These are phyloP conservation scores for Pseudocheirus occidentalis DNA, from an alignment of 2,797 vertebrate genomes.

Conservation along the genomic window DNA sequence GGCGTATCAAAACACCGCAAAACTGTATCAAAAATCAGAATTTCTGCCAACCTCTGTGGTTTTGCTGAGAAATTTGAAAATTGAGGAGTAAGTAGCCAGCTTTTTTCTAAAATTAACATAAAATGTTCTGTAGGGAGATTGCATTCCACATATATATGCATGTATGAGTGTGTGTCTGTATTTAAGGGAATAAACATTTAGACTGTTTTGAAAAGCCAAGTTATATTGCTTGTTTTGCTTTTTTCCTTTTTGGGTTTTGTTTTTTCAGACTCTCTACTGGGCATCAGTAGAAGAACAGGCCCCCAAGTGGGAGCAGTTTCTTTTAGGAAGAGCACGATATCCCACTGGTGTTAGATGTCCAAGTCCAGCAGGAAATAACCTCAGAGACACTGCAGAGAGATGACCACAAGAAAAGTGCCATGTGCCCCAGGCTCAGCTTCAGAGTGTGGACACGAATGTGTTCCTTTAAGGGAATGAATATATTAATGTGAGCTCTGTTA, in stretches of 20 bases:
- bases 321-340: constrained; percentile 88
- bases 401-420: constrained; percentile 64
- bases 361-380: constrained; percentile 77
- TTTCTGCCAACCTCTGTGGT: constrained; percentile 77
- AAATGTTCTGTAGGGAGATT: constrained; percentile 77
- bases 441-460: constrained; percentile 33
- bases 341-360: constrained; percentile 81
- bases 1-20: constrained; percentile 84
- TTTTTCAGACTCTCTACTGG: constrained; percentile 90
- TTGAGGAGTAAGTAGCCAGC: constrained; percentile 78
- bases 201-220: constrained; percentile 79
- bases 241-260: constrained; percentile 68
- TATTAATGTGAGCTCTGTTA: neutral
- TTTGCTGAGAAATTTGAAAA: constrained; percentile 80
- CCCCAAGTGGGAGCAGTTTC: constrained; percentile 91
- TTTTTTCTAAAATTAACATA: constrained; percentile 82
- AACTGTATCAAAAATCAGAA: constrained; percentile 76
- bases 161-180: constrained; percentile 62
- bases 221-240: constrained; percentile 77
- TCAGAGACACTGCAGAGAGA: constrained; percentile 60
- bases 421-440: constrained; percentile 77
- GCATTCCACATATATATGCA: constrained; percentile 65
- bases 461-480: neutral
- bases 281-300: constrained; percentile 89
- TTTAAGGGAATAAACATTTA: constrained; percentile 75